phyloP scores from a whole-genome alignment of 2,797 vertebrate species.

The Coluber constrictor region DNA sequence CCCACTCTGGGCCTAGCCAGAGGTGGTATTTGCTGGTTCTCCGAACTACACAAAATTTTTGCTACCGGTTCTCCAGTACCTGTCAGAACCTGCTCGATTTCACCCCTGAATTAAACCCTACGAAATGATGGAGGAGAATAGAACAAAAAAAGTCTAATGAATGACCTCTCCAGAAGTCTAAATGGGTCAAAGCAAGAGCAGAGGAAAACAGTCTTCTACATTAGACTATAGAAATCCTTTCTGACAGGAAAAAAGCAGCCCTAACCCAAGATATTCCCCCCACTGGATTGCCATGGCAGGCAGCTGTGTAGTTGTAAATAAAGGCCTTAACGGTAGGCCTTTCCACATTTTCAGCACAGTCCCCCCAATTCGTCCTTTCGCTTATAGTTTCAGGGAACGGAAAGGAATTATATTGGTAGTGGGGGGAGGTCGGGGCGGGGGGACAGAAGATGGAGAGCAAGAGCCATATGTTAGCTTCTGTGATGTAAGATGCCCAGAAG shows the following conservation, averaged over 20 bases:
- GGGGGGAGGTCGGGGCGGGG: not conserved
- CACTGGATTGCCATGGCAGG: not conserved
- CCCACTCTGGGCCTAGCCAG: no score
- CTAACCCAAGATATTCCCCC: not conserved
- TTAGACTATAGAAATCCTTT: not conserved
- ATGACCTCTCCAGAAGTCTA: not conserved
- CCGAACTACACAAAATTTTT: no score
- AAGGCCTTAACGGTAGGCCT: not conserved
- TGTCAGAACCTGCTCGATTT: no score
- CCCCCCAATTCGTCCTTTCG: conserved; percentile 23
- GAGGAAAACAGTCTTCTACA: not conserved
- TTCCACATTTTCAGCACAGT: not conserved
- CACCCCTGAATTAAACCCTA: not conserved
- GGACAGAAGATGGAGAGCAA: conserved; percentile 21
- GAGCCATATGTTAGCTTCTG: conserved; percentile 56
- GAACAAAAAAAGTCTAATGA: no score
- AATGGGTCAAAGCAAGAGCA: not conserved
- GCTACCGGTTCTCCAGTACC: no score
- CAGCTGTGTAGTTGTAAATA: conserved; percentile 2
- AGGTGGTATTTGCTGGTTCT: no score
- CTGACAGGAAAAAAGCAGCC: not conserved
- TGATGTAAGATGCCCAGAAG: conserved; percentile 64
- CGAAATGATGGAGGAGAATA: not conserved
- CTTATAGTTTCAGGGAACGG: not conserved
- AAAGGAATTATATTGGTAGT: conserved; percentile 54